A percentile compares a stretch with the other conserved stretches of the same genome.
These are phyloP conservation scores for Drosophila lowei DNA, from an alignment of 1,140 invertebrate species.

Conservation along the genomic window DNA sequence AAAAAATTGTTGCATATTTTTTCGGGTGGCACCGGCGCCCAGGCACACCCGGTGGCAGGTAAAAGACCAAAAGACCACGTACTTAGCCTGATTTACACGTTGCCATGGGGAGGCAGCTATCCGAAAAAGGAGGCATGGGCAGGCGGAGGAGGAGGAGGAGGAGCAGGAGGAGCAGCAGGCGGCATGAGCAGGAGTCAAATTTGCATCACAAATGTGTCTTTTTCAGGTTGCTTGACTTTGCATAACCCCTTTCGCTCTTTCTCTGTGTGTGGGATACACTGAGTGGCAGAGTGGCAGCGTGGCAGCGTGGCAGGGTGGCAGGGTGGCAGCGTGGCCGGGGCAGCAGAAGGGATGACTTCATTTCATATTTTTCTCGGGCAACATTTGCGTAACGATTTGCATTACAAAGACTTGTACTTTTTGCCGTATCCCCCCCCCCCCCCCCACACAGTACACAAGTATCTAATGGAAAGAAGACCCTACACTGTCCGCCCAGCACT, in stretches of 20 bases:
- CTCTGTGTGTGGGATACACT: too few species aligned
- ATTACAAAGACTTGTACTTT: constrained; percentile 66
- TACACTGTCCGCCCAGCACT: too few species aligned
- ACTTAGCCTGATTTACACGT: constrained; percentile 81
- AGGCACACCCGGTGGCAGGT: constrained; percentile 43
- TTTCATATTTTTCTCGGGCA: constrained; percentile 74
- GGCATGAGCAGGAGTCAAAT: constrained; percentile 44
- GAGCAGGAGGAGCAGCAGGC: constrained; percentile 18
- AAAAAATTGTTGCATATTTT: constrained; percentile 79
- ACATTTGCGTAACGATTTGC: constrained; percentile 74
- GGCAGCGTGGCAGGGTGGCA: too few species aligned
- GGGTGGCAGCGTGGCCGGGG: too few species aligned
- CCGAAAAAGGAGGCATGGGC: constrained; percentile 1
- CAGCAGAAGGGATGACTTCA: constrained; percentile 45
- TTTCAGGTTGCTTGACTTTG: constrained; percentile 82
- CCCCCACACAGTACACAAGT: constrained; percentile 42
- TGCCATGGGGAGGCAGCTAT: constrained; percentile 48
- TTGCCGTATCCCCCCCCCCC: not conserved
- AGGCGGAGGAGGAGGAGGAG: too few species aligned
- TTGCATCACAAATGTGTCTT: constrained; percentile 82
- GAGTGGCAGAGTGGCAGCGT: too few species aligned
- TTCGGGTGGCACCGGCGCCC: constrained; percentile 29
- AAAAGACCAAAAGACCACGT: constrained; percentile 79
- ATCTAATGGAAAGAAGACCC: too few species aligned
- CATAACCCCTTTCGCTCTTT: constrained; percentile 67